Percentiles rank a stretch among this genome's conserved stretches.
These are phyloP conservation scores for Drosophila recens DNA, from an alignment of 2,888 invertebrate species.

Conservation along the genomic window DNA sequence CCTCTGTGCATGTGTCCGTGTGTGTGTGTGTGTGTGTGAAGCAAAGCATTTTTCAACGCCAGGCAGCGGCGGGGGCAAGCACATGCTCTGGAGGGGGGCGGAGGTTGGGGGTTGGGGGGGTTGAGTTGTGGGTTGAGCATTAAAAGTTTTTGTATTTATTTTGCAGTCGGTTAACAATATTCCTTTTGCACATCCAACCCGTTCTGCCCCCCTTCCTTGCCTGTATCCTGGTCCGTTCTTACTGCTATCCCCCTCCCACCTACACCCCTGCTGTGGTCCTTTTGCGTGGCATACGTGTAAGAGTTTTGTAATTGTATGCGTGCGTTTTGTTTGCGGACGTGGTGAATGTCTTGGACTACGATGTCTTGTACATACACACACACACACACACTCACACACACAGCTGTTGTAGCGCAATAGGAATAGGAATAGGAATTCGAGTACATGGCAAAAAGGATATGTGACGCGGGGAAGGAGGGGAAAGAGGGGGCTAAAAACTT, in stretches of 20 bases:
- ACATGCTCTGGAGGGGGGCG: not conserved
- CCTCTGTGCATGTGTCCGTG: constrained; percentile 19
- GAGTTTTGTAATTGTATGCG: constrained; percentile 77
- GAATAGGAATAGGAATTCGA: constrained; percentile 63
- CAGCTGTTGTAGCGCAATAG: constrained; percentile 40
- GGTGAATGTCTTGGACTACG: constrained; percentile 73
- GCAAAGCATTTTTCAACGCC: constrained; percentile 78
- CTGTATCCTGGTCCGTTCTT: constrained; percentile 1
- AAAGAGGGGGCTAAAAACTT: constrained; percentile 67
- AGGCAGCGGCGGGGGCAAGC: constrained; percentile 32
- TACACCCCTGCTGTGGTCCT: constrained; percentile 23
- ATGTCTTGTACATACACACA: constrained; percentile 52
- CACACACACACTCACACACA: constrained; percentile 24
- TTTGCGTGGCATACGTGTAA: constrained; percentile 57
- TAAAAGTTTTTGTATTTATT: constrained; percentile 82
- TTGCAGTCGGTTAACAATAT: constrained; percentile 83
- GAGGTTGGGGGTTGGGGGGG: constrained; percentile 49
- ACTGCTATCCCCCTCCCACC: constrained; percentile 5
- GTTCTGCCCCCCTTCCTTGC: constrained; percentile 11
- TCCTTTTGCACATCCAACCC: constrained; percentile 65
- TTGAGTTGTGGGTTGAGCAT: constrained; percentile 56
- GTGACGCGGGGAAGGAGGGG: constrained; percentile 25
- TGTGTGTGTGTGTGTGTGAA: constrained; percentile 47
- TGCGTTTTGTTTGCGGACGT: constrained; percentile 82
- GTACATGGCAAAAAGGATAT: constrained; percentile 63